Evolutionary conservation across 2,113 vertebrate genomes (phyloP), one percentile per base, ranked within the genome.

Genomic region (Girardinichthys multiradiatus): DNA sequence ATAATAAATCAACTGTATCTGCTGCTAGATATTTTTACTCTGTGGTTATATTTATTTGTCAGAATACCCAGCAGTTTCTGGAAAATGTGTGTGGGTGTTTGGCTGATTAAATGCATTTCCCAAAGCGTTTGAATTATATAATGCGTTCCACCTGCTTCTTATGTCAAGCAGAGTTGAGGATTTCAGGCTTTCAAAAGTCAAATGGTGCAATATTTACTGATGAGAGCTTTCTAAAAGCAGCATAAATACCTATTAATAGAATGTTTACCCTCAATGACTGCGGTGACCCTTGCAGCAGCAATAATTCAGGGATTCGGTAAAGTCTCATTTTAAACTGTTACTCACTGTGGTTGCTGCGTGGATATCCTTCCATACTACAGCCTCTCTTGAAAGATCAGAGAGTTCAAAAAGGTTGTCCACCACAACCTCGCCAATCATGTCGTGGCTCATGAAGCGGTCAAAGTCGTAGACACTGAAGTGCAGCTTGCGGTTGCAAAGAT

Each of bases 381-480:
- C 96, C 90, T 99, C 98, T 76, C 97, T 94, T 84, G 98, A 99
- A 83, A 99, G 96, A 92, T 99, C 98, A 29, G 97, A 96, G 82
- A 96, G 95, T 95, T 99, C 98, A 86, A 99, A 99, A 88, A 99
- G 94, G 91, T 99, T 99, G 91, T 99, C 97, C 73, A 99, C 95
- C 90, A 98, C 96, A 80, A 99, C 97, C 92, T 99, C 97, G 6
- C 98, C 98, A 72, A 99, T 99, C 97, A 98, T 98, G 91, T 99
- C 98, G 84, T 99, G 98, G 88, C 98, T 97, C 83, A 97, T 98
- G 94, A 99, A 99, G 74, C 98, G 95, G 95, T 99, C 98, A 89
- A 99, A 99, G 94, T 99, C 98, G 86, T 97, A 99, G 58, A 99
- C 92, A 76, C 97, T 98, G 93, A 99, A 97, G 91, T 99, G 98